A percentile compares a stretch with the other conserved stretches of the same genome.
Evolutionary conservation across 2,113 vertebrate species (phyloP).

Genomic region (Toxotes jaculatrix): DNA sequence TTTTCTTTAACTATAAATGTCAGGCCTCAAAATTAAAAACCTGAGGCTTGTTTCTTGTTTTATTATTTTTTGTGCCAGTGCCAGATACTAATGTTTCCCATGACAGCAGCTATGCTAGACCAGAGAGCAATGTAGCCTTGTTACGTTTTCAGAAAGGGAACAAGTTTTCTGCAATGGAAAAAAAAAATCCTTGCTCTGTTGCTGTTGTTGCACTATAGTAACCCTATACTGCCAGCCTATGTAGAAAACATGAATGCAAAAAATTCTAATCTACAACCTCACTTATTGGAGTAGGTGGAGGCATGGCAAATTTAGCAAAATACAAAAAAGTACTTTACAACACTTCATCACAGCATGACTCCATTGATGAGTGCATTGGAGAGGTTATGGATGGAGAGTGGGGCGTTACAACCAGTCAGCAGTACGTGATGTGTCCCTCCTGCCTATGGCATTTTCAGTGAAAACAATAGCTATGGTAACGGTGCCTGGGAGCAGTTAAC

Average conservation of each 20-base stretch:
- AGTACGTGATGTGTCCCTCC: background rate
- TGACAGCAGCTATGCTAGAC: no score
- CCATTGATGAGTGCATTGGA: no score
- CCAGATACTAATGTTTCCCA: no score
- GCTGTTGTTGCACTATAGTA: background rate
- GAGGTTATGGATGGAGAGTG: no score
- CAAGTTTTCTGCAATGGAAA: background rate
- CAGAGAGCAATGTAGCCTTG: background rate
- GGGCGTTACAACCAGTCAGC: background rate
- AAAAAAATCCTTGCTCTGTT: background rate
- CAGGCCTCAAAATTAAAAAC: background rate
- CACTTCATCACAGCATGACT: background rate
- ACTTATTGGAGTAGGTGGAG: background rate
- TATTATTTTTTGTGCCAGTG: background rate
- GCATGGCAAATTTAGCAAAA: background rate
- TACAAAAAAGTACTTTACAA: background rate
- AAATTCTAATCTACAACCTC: background rate
- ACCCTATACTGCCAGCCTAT: background rate
- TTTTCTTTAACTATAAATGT: slow-evolving; percentile 2
- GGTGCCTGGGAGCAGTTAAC: background rate
- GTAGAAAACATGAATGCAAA: background rate
- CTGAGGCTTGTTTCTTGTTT: background rate
- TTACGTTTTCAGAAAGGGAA: background rate
- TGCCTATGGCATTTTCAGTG: background rate
- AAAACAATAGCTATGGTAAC: background rate